phyloP scores from a whole-genome alignment of 2,797 vertebrate genomes.

The Sebastes iracundus region DNA sequence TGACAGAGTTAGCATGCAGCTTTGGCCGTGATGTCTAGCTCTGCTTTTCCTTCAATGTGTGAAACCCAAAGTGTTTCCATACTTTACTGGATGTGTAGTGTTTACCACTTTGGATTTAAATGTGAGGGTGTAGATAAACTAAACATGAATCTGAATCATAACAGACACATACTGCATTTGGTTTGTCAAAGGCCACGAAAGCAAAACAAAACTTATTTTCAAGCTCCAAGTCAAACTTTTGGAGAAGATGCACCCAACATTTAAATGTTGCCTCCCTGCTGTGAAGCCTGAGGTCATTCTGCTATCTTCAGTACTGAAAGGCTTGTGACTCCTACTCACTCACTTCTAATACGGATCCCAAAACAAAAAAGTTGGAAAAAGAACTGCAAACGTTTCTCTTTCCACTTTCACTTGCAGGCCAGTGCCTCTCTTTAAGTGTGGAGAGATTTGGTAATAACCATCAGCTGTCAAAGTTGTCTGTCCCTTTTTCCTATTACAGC shows the following conservation, averaged over 20 bases:
- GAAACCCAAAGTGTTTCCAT: no score
- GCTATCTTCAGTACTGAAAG: neutral
- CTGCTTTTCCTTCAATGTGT: no score
- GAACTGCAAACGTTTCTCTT: neutral
- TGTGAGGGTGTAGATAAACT: fast-evolving
- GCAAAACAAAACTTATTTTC: neutral
- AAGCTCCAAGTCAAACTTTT: neutral
- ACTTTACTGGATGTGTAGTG: no score
- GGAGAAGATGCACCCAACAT: neutral
- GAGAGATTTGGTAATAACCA: neutral
- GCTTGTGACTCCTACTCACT: neutral
- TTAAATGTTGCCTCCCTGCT: neutral
- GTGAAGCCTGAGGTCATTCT: constrained; percentile 8
- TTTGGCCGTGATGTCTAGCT: no score
- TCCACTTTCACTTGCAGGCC: neutral
- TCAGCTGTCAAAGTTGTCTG: constrained; percentile 1
- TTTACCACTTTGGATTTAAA: no score
- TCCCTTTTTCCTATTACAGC: neutral
- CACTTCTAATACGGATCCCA: neutral
- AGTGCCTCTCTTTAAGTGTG: neutral
- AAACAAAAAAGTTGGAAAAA: neutral
- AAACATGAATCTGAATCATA: neutral
- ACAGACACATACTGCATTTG: neutral
- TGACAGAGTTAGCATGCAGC: no score
- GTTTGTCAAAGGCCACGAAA: neutral